These are phyloP conservation scores for Trichoplusia ni DNA, from an alignment of 1,140 invertebrate species.

Conservation along the genomic window DNA sequence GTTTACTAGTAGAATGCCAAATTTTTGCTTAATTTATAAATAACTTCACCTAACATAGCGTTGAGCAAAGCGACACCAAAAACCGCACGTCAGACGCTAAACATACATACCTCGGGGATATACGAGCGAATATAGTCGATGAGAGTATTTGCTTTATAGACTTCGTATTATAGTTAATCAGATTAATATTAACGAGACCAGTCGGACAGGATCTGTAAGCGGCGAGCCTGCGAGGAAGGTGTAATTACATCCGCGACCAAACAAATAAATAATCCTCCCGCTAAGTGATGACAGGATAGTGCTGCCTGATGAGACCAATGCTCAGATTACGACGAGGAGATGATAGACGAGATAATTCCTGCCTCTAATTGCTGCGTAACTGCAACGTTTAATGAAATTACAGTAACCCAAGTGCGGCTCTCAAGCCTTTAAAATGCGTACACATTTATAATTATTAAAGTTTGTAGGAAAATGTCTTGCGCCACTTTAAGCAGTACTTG, in stretches of 20 bases:
- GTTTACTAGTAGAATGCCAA: too few species aligned
- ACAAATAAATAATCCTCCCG: constrained; percentile 68
- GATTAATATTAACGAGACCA: constrained; percentile 68
- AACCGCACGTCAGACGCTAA: constrained; percentile 2
- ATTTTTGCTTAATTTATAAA: too few species aligned
- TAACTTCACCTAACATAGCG: too few species aligned
- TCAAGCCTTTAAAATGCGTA: constrained; percentile 13
- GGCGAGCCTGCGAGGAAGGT: constrained; percentile 47
- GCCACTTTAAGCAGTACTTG: constrained; percentile 1
- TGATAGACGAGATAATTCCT: constrained; percentile 41
- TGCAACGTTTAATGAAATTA: constrained; percentile 31
- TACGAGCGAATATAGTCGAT: neutral
- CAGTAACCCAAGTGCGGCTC: constrained; percentile 3
- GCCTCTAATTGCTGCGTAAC: constrained; percentile 38
- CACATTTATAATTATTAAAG: constrained; percentile 20
- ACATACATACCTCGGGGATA: neutral
- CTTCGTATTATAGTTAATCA: constrained; percentile 62
- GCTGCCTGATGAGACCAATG: constrained; percentile 42
- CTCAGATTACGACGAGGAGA: constrained; percentile 39
- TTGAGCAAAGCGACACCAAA: constrained; percentile 17
- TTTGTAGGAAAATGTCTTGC: constrained; percentile 17
- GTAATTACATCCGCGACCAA: constrained; percentile 66
- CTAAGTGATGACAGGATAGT: constrained; percentile 62
- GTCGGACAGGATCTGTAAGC: constrained; percentile 51
- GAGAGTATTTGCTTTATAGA: constrained; percentile 23